Evolutionary conservation across 2,113 vertebrate species (phyloP).

Genomic region (Columba janthina): DNA sequence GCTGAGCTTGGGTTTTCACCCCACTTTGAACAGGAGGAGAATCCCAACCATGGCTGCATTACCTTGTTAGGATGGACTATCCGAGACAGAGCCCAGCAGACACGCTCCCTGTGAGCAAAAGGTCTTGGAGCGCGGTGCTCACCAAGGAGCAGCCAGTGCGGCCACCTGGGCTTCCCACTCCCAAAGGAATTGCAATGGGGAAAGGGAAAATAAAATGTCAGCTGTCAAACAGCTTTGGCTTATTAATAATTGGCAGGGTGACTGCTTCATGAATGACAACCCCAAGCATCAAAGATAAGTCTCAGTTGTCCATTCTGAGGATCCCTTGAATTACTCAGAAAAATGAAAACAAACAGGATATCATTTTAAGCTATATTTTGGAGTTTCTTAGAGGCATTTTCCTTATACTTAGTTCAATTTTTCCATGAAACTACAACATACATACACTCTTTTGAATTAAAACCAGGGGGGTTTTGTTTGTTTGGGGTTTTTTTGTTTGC

Average conservation of each 20-base stretch:
- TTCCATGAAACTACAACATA: not conserved
- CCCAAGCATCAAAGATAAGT: not conserved
- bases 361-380: not conserved
- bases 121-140: not conserved
- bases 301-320: not conserved
- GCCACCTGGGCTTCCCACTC: not conserved
- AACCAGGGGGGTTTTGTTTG: not conserved
- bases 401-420: not conserved
- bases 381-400: not conserved
- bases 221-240: not conserved
- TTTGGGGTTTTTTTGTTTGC: no score
- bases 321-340: not conserved
- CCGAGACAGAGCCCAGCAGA: not conserved
- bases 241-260: not conserved
- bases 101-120: fast-evolving
- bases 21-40: not conserved
- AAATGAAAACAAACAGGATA: not conserved
- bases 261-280: not conserved
- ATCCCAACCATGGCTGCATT: fast-evolving
- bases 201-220: not conserved
- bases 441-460: not conserved
- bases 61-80: not conserved
- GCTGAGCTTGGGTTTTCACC: not conserved
- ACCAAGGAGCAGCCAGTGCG: fast-evolving
- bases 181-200: not conserved